phyloP scores from a whole-genome alignment of 2,113 vertebrate genomes.

The Symphodus melops region DNA sequence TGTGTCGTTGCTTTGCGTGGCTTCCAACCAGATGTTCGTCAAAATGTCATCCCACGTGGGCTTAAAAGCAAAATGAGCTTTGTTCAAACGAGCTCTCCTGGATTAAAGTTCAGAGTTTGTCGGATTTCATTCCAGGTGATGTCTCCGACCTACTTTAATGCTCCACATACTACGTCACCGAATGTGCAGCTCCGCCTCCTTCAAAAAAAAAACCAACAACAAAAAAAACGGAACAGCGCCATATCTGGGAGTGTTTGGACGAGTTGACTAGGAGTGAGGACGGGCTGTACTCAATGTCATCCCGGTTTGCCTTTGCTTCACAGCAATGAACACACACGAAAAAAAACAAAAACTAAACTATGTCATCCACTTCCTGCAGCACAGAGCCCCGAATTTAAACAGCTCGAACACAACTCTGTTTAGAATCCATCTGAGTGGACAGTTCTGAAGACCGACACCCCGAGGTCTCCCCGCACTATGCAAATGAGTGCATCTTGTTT shows the following conservation, averaged over 20 bases:
- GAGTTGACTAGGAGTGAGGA: neutral
- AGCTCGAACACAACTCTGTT: neutral
- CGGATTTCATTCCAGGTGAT: too few relatives aligned
- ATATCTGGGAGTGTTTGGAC: neutral
- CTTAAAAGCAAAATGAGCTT: too few relatives aligned
- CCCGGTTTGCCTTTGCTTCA: neutral
- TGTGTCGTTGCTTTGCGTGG: too few relatives aligned
- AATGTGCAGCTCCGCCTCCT: neutral
- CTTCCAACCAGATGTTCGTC: too few relatives aligned
- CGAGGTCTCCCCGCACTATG: constrained; percentile 17
- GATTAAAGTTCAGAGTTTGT: too few relatives aligned
- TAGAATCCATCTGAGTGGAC: constrained; percentile 17
- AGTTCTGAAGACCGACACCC: constrained; percentile 36
- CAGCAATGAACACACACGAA: neutral
- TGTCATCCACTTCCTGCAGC: neutral
- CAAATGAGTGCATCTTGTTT: constrained; percentile 52
- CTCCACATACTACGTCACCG: neutral
- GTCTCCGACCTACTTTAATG: neutral
- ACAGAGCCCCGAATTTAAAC: neutral
- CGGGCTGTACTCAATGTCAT: neutral
- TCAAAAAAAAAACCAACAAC: too few relatives aligned
- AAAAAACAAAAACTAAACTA: neutral
- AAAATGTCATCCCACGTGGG: too few relatives aligned
- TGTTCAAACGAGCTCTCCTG: too few relatives aligned
- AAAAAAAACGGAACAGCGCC: neutral